A percentile compares a stretch with the other conserved stretches of the same genome.
These are phyloP conservation scores for Onychomys arenicola DNA, from an alignment of 2,797 vertebrate genomes.

Conservation along the genomic window DNA sequence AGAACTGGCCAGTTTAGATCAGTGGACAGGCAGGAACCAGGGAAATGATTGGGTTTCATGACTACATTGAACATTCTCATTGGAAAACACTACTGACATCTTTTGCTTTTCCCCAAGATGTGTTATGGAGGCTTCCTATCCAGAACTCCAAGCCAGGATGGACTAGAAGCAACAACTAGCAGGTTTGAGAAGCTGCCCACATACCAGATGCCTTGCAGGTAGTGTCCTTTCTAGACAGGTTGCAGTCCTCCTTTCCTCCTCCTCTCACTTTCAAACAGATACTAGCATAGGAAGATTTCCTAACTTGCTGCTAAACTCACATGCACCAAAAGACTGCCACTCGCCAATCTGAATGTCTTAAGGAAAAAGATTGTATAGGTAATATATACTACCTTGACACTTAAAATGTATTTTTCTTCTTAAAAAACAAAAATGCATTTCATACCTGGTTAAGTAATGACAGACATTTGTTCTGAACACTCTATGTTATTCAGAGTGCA, in stretches of 20 bases:
- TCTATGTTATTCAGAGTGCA: slow-evolving; percentile 68
- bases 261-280: slow-evolving; percentile 61
- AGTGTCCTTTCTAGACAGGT: slow-evolving; percentile 23
- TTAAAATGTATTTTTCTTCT: slow-evolving; percentile 78
- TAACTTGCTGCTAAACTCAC: slow-evolving; percentile 64
- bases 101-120: not conserved
- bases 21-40: not conserved
- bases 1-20: not conserved
- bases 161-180: slow-evolving; percentile 38
- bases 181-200: slow-evolving; percentile 3
- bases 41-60: slow-evolving; percentile 22
- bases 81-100: slow-evolving; percentile 4
- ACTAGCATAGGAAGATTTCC: slow-evolving; percentile 44
- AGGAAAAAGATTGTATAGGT: slow-evolving; percentile 71
- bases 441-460: slow-evolving; percentile 67
- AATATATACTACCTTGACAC: slow-evolving; percentile 69
- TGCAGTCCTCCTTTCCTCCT: no score
- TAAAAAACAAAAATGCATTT: slow-evolving; percentile 78
- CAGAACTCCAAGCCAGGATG: not conserved
- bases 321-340: slow-evolving; percentile 71
- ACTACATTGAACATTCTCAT: slow-evolving; percentile 5
- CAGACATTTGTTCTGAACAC: slow-evolving; percentile 79
- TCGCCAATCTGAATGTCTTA: slow-evolving; percentile 48
- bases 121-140: not conserved
- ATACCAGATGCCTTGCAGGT: slow-evolving; percentile 61